These are phyloP conservation scores for Spheniscus humboldti DNA, from an alignment of 2,797 vertebrate species.

Conservation along the genomic window DNA sequence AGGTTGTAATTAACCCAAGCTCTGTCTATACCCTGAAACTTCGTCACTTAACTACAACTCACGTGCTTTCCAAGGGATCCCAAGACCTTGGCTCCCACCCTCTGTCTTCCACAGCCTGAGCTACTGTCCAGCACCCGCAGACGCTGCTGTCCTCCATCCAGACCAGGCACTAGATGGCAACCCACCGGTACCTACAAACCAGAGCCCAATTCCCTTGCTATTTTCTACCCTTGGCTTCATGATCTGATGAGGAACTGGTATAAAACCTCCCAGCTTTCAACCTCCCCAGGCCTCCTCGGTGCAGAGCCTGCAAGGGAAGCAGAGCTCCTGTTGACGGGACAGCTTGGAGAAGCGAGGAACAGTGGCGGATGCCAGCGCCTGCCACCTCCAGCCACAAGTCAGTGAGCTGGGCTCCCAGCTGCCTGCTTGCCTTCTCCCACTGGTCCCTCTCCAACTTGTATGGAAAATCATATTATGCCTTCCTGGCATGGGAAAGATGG, in stretches of 20 bases:
- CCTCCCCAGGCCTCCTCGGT: neutral
- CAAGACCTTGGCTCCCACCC: neutral
- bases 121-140: neutral
- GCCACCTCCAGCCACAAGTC: neutral
- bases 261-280: neutral
- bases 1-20: neutral
- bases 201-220: neutral
- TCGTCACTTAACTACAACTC: neutral
- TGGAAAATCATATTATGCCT: conserved; percentile 6
- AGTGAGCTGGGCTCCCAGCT: neutral
- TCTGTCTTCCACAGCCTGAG: neutral
- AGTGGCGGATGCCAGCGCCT: accelerated
- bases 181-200: neutral
- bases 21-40: neutral
- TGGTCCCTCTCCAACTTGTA: neutral
- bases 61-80: neutral
- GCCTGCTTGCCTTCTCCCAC: neutral
- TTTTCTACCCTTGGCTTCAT: neutral
- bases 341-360: neutral
- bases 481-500: neutral
- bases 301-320: neutral
- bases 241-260: neutral
- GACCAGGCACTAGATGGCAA: neutral
- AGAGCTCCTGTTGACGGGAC: neutral
- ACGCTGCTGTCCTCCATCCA: neutral